Percentiles rank a stretch among this genome's conserved stretches.
phyloP scores from a whole-genome alignment of 2,113 vertebrate species.

The Nasalis larvatus region DNA sequence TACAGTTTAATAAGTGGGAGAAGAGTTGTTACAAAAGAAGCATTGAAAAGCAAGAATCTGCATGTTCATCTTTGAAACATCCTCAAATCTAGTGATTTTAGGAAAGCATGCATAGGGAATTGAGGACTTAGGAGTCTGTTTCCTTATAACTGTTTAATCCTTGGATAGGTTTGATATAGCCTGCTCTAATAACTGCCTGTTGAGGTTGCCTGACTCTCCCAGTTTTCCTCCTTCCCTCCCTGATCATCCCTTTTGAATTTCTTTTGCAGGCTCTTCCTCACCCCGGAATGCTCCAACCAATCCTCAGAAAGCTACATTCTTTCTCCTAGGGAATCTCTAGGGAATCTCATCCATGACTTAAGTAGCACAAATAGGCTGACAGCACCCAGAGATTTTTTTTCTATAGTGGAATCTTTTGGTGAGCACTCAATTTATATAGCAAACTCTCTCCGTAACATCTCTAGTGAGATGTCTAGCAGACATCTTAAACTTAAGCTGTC shows the following conservation, averaged over 20 bases:
- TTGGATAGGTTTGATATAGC: not conserved
- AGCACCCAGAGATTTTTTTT: not conserved
- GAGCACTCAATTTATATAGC: not conserved
- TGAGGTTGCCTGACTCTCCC: not conserved
- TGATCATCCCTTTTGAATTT: not conserved
- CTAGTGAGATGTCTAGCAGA: not conserved
- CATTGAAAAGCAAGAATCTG: not conserved
- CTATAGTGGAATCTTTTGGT: not conserved
- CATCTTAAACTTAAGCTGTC: not conserved
- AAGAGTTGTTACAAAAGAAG: not conserved
- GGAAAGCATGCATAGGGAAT: not conserved
- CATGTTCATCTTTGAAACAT: not conserved
- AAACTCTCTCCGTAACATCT: not conserved
- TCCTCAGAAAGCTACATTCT: not conserved
- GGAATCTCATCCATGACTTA: not conserved
- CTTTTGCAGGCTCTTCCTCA: not conserved
- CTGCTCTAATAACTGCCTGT: not conserved
- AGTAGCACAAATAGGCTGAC: not conserved
- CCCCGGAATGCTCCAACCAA: not conserved
- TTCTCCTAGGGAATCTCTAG: not conserved
- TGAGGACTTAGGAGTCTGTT: not conserved
- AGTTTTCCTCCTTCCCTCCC: not conserved
- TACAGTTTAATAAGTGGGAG: not conserved
- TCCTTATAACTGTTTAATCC: not conserved
- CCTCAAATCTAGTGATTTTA: not conserved